Conservation (phyloP, 2,113 vertebrate genomes). For the Arizona elegans region DNA sequence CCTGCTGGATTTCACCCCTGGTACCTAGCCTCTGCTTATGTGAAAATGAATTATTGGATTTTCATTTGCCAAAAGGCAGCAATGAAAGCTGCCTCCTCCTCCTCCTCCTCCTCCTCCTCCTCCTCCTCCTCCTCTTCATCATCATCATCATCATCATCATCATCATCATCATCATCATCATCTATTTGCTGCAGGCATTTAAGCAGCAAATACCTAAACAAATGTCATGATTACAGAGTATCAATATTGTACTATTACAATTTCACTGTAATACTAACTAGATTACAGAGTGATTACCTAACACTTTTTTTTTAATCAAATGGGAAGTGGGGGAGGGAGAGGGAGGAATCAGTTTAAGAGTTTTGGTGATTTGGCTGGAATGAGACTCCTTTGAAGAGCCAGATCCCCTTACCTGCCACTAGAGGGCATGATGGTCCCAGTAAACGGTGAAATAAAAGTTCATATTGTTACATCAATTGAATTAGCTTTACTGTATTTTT, state of each 20-base stretch:
- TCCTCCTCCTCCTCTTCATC: too few species aligned
- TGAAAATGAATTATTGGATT: not conserved
- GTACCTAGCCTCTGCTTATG: accelerated
- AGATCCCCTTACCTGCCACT: conserved; percentile 23
- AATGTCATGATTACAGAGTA: not conserved
- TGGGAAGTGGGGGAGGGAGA: not conserved
- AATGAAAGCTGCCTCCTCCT: not conserved
- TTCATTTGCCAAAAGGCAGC: not conserved
- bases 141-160: too few species aligned
- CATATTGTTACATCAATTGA: not conserved
- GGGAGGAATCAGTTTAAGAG: not conserved
- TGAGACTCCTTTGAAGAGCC: not conserved
- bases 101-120: too few species aligned
- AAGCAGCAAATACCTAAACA: not conserved
- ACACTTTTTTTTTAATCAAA: not conserved
- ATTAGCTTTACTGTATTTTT: not conserved
- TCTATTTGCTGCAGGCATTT: not conserved
- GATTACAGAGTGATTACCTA: conserved; percentile 1
- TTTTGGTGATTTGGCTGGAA: not conserved
- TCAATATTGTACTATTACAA: not conserved
- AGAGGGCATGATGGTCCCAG: conserved; percentile 48
- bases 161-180: too few species aligned
- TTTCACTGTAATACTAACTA: not conserved
- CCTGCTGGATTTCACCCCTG: too few species aligned
- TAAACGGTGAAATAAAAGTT: not conserved